Percentiles rank a stretch among this genome's conserved stretches.
These are phyloP conservation scores for Tetramorium parvispinum DNA, from an alignment of 1,140 invertebrate species.

Conservation along the genomic window DNA sequence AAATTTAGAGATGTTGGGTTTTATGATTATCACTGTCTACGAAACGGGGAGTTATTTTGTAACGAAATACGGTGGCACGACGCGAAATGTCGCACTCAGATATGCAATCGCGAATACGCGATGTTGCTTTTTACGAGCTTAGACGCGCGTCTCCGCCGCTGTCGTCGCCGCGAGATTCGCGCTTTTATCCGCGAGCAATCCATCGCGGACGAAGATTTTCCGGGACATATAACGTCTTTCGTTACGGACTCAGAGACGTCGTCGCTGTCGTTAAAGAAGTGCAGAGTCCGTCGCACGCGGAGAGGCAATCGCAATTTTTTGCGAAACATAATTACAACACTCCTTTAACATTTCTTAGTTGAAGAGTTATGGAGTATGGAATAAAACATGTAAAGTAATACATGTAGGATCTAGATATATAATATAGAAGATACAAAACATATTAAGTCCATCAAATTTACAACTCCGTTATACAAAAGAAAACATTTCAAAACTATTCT, in stretches of 20 bases:
- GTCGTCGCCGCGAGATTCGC: not conserved
- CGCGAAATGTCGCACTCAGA: constrained; percentile 47
- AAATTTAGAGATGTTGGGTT: constrained; percentile 40
- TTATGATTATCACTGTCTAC: constrained; percentile 65
- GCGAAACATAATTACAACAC: not conserved
- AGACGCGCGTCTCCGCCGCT: not conserved
- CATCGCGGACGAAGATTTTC: constrained; percentile 49
- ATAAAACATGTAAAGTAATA: not conserved
- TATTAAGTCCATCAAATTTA: not conserved
- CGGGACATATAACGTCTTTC: constrained; percentile 35
- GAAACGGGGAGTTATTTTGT: constrained; percentile 46
- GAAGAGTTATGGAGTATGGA: not conserved
- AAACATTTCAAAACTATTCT: not conserved
- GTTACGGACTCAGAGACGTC: not conserved
- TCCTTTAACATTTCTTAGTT: not conserved
- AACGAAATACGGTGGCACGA: constrained; percentile 57
- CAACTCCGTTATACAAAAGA: not conserved
- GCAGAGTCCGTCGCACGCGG: not conserved
- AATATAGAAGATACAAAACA: too few species aligned
- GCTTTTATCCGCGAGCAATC: constrained; percentile 47
- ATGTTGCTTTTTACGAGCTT: constrained; percentile 65
- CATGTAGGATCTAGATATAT: not conserved
- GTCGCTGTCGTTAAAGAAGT: not conserved
- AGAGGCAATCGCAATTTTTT: constrained; percentile 5
- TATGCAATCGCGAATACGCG: constrained; percentile 55